Base-by-base conservation (phyloP, 1,140 invertebrate species). In the Drosophila pseudoobscura region DNA sequence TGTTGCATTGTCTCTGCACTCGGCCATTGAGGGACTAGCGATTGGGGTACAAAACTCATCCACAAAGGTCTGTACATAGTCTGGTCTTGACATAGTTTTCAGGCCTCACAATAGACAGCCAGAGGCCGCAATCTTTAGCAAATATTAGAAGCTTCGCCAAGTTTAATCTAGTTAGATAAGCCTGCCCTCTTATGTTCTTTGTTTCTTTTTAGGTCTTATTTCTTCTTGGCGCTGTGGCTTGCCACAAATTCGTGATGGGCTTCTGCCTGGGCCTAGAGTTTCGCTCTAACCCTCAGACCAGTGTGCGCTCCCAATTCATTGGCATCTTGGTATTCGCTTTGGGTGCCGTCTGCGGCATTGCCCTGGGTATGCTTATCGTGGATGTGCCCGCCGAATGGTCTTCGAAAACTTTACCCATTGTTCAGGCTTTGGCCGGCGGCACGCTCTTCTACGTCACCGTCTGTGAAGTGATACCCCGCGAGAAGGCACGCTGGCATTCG, bases 401-500 rank as follows among this genome's bases (percentile, higher is more conserved):
- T 8, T 91, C 92, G 11, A 65, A 91, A 9, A 91, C 92, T n/a
- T 87, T 94, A 44, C 93, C 94, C 13, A 89, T 94, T 52, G 92
- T 95, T 88, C 93, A 96, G 93, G 95, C 94, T 0, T 74, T 98
- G 35, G 97, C 97, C n/a, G 97, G 96, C 45, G 98, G 98, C 45
- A 98, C 97, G 2, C 94, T 99, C 47, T 92, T 99, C 0, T 99
- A 98, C 92, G 96, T 98, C 44, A 97, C 97, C 0, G 96, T 98
- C 35, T 97, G 97, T 90, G 98, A 99, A 93, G 96, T 99, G 22
- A 92, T 99, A 22, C 97, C 96, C 0, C 93, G 96, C 44, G 96
- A 97, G 92, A 93, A 95, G 54, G 93, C 94, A 45, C 93, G 94
- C 61, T 95, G 95, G 93, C 94, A 95, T 75, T 92, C 92, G 51